Base-by-base conservation (phyloP, 2,888 invertebrate genomes). In the Napeogenes sylphis region DNA sequence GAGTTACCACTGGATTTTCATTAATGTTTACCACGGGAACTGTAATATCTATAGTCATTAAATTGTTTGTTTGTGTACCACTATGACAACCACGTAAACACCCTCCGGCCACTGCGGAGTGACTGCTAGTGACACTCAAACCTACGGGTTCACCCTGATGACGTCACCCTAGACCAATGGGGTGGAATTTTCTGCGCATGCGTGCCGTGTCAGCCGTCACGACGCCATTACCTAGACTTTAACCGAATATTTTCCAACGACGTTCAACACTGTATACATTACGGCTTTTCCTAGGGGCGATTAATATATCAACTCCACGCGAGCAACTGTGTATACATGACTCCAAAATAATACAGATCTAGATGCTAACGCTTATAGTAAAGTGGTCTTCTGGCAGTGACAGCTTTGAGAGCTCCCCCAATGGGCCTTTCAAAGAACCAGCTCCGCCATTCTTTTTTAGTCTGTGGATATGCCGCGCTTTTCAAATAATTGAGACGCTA, bases 91-190 rank as follows among this genome's bases (percentile, higher is more conserved):
- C 80, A 76, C 88, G 81, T 79, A 83, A 74, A 72, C 71, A 72
- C 83, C 83, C 82, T 81, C 67, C 79, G 76, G 77, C 78, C 67
- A 81, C 83, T 83, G 80, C 75, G 84, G 90, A 88, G 87, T 89
- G 84, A 90, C 90, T 90, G 89, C 85, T 88, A 77, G 81, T 86
- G 85, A 87, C 87, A 87, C 81, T 83, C 80, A 81, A 82, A 85
- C 75, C 83, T 77, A 79, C 82, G 83, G 83, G 83, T 85, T 88
- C 87, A 90, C 88, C 90, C 89, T 80, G 86, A 87, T 90, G 90
- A 90, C 90, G 90, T 90, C 90, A 90, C 81, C 83, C 73, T 83
- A 85, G 83, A 84, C 90, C 90, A 90, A 90, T 90, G 75, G 87
- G 87, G 85, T 83, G 82, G 79, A 78, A 79, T 79, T 73, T 72